Conservation (phyloP, 37 sponge, comb jelly and placozoan genomes). For the Amphimedon queenslandica region DNA sequence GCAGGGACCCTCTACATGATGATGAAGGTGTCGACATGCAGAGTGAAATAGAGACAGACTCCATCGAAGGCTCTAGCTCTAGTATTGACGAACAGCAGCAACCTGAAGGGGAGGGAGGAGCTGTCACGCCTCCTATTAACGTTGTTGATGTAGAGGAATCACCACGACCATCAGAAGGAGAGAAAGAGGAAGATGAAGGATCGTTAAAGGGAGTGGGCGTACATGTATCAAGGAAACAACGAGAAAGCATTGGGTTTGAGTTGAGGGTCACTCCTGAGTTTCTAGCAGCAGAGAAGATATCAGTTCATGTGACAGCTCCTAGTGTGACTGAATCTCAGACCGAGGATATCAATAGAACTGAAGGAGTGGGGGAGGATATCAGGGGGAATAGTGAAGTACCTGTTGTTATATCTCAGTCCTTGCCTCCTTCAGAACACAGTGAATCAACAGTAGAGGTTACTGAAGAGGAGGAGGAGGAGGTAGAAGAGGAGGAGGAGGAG, state of each 20-base stretch:
- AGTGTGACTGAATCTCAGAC: not conserved
- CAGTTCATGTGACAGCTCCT: not conserved
- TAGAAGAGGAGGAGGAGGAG: not conserved
- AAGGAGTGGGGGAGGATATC: slow-evolving; percentile 15
- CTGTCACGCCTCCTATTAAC: too few relatives aligned
- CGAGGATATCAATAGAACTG: not conserved
- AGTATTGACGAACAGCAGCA: not conserved
- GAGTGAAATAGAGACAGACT: slow-evolving; percentile 61
- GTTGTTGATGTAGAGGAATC: not conserved
- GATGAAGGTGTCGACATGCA: slow-evolving; percentile 78
- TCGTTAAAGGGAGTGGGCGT: slow-evolving; percentile 11
- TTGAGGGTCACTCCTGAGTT: not conserved
- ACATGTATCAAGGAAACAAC: slow-evolving; percentile 10
- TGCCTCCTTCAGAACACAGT: not conserved
- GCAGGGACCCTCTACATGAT: slow-evolving; percentile 37
- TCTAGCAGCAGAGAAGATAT: not conserved
- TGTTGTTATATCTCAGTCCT: not conserved
- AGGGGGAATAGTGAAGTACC: not conserved
- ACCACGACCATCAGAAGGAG: not conserved
- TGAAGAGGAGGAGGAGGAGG: slow-evolving; percentile 20
- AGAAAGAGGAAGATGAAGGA: not conserved
- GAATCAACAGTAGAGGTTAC: not conserved
- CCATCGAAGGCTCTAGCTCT: slow-evolving; percentile 2
- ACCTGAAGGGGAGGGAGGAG: too few relatives aligned
- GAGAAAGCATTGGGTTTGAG: too few relatives aligned